A percentile compares a stretch with the other conserved stretches of the same genome.
phyloP scores from a whole-genome alignment of 2,888 invertebrate species.

The Melieria crassipennis region DNA sequence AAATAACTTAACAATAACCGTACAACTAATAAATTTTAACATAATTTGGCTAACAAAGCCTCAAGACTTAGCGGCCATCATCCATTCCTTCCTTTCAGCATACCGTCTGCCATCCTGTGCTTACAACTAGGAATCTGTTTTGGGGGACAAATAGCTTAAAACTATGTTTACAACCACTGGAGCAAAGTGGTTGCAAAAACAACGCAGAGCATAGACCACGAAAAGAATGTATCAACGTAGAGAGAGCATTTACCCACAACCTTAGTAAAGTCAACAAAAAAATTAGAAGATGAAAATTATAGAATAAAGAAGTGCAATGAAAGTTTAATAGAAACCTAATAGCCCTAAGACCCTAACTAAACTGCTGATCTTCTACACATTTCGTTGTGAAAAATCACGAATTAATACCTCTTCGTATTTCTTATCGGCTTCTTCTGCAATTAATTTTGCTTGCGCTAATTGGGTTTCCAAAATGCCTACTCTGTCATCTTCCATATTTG shows the following conservation, averaged over 20 bases:
- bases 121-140: no score
- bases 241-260: conserved; percentile 58
- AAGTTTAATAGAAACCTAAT: conserved; percentile 47
- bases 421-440: conserved; percentile 99
- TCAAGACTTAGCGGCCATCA: no score
- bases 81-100: no score
- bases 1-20: no score
- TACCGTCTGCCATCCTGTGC: no score
- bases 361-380: not conserved
- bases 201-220: not conserved
- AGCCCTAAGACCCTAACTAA: conserved; percentile 58
- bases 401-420: conserved; percentile 98
- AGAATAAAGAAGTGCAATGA: conserved; percentile 5
- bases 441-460: conserved; percentile 98
- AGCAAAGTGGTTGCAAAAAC: conserved; percentile 6
- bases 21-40: no score
- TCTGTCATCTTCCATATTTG: conserved; percentile 99
- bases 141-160: no score
- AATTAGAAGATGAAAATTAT: conserved; percentile 36
- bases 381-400: conserved; percentile 8
- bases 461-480: conserved; percentile 97
- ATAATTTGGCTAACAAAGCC: no score
- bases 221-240: conserved; percentile 16
- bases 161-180: not conserved
- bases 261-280: conserved; percentile 52